Evolutionary conservation across 2,797 vertebrate genomes (phyloP).

Genomic region (Lepilemur septentrionalis): DNA sequence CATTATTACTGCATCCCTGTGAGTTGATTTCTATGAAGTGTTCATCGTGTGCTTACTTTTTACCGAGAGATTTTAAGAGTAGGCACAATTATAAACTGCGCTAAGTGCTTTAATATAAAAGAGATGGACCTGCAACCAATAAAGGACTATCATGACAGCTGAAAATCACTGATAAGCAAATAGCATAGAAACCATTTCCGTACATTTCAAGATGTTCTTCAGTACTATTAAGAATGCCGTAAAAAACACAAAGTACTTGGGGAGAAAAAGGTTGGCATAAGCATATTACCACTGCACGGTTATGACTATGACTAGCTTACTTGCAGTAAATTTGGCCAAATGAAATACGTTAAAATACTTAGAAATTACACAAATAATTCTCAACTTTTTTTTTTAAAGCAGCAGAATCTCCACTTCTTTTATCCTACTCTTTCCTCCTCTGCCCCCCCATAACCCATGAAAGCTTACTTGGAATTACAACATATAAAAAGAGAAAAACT

Average conservation of each 20-base stretch:
- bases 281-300: slow-evolving; percentile 34
- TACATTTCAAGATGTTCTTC: slow-evolving; percentile 11
- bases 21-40: slow-evolving; percentile 67
- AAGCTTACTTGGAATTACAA: slow-evolving; percentile 10
- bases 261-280: not conserved
- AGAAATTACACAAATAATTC: slow-evolving; percentile 34
- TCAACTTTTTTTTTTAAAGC: slow-evolving; percentile 8
- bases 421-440: not conserved
- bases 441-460: not conserved
- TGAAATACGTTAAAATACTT: slow-evolving; percentile 26
- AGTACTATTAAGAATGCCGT: not conserved
- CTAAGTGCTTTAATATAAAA: slow-evolving; percentile 53
- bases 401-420: slow-evolving; percentile 28
- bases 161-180: not conserved
- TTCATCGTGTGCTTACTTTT: slow-evolving; percentile 56
- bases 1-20: slow-evolving; percentile 64
- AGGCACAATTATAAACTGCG: slow-evolving; percentile 61
- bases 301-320: slow-evolving; percentile 41
- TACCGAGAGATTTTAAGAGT: slow-evolving; percentile 49
- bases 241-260: not conserved
- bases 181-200: not conserved
- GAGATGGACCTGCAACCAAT: slow-evolving; percentile 19
- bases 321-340: slow-evolving; percentile 72
- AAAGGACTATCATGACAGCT: slow-evolving; percentile 70
- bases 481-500: not conserved